phyloP scores from a whole-genome alignment of 1,140 invertebrate genomes.

The Apis dorsata region DNA sequence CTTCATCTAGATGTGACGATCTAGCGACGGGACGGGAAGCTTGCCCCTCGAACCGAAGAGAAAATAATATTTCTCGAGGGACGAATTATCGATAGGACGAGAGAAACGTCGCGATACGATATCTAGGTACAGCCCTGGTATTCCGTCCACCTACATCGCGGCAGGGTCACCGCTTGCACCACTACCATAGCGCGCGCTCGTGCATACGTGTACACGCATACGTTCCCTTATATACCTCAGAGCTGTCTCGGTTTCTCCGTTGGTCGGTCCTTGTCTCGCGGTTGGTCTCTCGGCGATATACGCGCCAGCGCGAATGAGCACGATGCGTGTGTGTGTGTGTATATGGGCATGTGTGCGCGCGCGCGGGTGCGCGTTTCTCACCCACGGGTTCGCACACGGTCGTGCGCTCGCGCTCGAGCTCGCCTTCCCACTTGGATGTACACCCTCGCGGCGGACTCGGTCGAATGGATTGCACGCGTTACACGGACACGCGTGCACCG shows the following conservation, averaged over 20 bases:
- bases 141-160: constrained; percentile 71
- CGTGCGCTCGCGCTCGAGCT: not conserved
- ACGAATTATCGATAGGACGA: not conserved
- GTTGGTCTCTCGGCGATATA: constrained; percentile 1
- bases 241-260: constrained; percentile 6
- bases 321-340: too few relatives aligned
- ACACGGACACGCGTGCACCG: constrained; percentile 35
- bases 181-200: constrained; percentile 17
- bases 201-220: constrained; percentile 44
- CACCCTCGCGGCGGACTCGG: constrained; percentile 42
- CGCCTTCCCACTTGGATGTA: constrained; percentile 13
- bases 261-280: not conserved
- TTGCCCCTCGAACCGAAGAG: not conserved
- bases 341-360: not conserved
- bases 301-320: not conserved
- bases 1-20: too few relatives aligned
- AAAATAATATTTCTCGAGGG: not conserved
- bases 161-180: constrained; percentile 72
- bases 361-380: not conserved
- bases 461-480: constrained; percentile 40
- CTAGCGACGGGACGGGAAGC: too few relatives aligned
- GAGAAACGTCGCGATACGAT: not conserved
- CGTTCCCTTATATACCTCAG: constrained; percentile 29
- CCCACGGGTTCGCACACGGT: not conserved
- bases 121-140: constrained; percentile 67